These are phyloP conservation scores for Crotalus helleri DNA, from an alignment of 2,113 vertebrate genomes.

Conservation along the genomic window DNA sequence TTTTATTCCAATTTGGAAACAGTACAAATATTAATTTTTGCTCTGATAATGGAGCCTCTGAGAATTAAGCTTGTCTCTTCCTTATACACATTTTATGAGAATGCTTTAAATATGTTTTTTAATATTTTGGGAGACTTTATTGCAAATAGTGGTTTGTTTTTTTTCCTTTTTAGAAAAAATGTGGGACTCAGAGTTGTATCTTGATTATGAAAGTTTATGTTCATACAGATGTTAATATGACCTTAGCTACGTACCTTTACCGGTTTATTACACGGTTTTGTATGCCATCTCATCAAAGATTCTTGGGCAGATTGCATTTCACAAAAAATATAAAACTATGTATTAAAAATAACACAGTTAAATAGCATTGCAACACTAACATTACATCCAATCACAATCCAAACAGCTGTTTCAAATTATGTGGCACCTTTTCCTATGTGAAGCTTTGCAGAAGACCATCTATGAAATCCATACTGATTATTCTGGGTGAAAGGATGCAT, in stretches of 20 bases:
- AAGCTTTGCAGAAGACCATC: background rate
- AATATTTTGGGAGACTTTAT: conserved; percentile 88
- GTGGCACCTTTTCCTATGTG: background rate
- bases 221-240: conserved; percentile 73
- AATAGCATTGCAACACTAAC: background rate
- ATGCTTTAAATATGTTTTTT: conserved; percentile 84
- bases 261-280: background rate
- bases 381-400: background rate
- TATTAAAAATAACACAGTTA: background rate
- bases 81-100: conserved; percentile 75
- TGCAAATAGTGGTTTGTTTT: conserved; percentile 66
- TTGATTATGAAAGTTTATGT: conserved; percentile 76
- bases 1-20: conserved; percentile 86
- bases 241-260: conserved; percentile 67
- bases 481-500: conserved; percentile 18
- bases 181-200: conserved; percentile 74
- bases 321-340: background rate
- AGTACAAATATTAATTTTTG: conserved; percentile 85
- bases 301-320: background rate
- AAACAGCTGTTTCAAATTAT: background rate
- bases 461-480: background rate
- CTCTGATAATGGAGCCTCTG: conserved; percentile 84
- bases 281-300: background rate
- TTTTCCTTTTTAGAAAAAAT: conserved; percentile 44
- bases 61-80: conserved; percentile 78